These are phyloP conservation scores for Chloropsis cyanopogon DNA, from an alignment of 2,113 vertebrate genomes.

Conservation along the genomic window DNA sequence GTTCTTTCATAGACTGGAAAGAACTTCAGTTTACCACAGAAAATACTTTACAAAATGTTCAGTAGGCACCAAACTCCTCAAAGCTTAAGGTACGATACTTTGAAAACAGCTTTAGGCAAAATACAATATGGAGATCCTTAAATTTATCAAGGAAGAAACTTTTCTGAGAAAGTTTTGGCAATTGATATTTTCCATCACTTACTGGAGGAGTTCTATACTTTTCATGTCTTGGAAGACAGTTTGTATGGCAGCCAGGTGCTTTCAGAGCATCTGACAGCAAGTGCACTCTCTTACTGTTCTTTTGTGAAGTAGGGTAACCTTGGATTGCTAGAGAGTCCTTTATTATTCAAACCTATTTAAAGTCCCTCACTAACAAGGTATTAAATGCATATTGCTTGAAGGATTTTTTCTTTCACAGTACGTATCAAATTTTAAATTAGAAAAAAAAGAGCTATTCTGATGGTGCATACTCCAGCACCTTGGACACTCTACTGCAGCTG, in stretches of 20 bases:
- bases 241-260: background rate
- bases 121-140: background rate
- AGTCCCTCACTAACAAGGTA: background rate
- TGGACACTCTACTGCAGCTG: background rate
- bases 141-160: background rate
- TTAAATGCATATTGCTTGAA: background rate
- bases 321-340: background rate
- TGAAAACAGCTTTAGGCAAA: constrained; percentile 27
- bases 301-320: background rate
- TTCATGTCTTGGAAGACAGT: constrained; percentile 13
- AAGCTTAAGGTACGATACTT: background rate
- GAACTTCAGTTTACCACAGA: background rate
- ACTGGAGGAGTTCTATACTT: background rate
- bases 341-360: background rate
- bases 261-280: constrained; percentile 2
- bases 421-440: background rate
- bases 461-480: background rate
- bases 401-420: background rate
- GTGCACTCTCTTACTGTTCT: background rate
- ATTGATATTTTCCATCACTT: constrained; percentile 14
- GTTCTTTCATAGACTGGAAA: background rate
- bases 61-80: background rate
- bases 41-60: background rate
- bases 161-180: constrained; percentile 37
- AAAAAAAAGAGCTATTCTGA: background rate